Conservation (phyloP, 2,113 vertebrate species). For the Calypte anna region DNA sequence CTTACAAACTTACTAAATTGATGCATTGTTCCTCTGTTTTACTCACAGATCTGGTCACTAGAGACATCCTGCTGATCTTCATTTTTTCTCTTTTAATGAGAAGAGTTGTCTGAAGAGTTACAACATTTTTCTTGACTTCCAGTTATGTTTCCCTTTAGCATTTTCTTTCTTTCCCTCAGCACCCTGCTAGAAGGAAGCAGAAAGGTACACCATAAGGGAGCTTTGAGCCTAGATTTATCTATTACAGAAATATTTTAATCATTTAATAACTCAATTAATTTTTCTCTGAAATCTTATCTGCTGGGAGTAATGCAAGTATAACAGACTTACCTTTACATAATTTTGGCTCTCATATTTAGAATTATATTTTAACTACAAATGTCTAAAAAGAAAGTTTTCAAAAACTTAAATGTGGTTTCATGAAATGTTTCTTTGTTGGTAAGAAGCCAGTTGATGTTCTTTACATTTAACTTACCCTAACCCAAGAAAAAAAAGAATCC, state of each 20-base stretch:
- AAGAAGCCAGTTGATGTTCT: neutral
- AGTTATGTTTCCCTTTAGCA: neutral
- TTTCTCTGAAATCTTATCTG: neutral
- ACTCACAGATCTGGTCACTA: neutral
- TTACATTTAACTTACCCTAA: neutral
- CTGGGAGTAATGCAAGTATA: neutral
- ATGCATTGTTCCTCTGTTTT: neutral
- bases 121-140: neutral
- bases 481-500: neutral
- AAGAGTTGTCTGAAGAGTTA: neutral
- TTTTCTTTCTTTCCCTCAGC: neutral
- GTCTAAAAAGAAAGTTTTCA: neutral
- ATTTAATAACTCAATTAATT: neutral
- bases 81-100: neutral
- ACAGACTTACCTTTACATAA: neutral
- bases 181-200: neutral
- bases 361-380: neutral
- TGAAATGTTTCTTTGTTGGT: neutral
- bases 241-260: neutral
- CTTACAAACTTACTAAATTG: neutral
- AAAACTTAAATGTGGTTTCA: neutral
- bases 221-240: neutral
- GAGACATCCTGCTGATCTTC: neutral
- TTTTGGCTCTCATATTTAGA: neutral
- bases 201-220: neutral